Percentiles rank a stretch among this genome's conserved stretches.
phyloP scores from a whole-genome alignment of 2,797 vertebrate species.

The Thalassophryne amazonica region DNA sequence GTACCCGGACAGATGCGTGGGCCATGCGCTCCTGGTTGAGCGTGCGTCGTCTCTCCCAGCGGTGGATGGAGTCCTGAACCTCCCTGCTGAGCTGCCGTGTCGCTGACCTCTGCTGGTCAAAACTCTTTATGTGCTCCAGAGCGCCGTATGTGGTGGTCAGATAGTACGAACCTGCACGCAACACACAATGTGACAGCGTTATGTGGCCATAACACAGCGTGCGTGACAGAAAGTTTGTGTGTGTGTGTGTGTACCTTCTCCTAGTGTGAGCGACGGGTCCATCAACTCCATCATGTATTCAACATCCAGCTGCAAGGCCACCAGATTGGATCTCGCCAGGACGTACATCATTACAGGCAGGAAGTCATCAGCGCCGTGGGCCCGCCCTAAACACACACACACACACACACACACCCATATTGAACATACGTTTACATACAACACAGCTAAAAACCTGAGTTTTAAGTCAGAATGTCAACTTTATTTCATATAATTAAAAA shows the following conservation, averaged over 20 bases:
- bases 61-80: constrained; percentile 96
- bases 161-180: constrained; percentile 89
- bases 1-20: constrained; percentile 87
- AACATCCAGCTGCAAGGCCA: constrained; percentile 86
- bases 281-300: constrained; percentile 99
- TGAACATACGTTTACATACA: not conserved
- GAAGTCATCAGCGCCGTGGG: constrained; percentile 93
- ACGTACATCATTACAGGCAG: constrained; percentile 98
- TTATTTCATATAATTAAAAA: too few species aligned
- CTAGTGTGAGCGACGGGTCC: constrained; percentile 92
- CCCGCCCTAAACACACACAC: constrained; percentile 78
- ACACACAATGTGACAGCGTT: too few species aligned
- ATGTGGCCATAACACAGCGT: too few species aligned
- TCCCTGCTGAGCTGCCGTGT: constrained; percentile 91
- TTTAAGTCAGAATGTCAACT: too few species aligned
- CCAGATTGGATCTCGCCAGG: constrained; percentile 88
- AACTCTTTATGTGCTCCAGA: constrained; percentile 93
- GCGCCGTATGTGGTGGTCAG: constrained; percentile 96
- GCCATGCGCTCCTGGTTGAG: constrained; percentile 87
- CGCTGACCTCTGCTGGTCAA: constrained; percentile 87
- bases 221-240: not conserved
- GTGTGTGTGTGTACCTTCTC: constrained; percentile 82
- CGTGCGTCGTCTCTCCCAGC: constrained; percentile 93
- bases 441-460: too few species aligned
- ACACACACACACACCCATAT: constrained; percentile 6